phyloP scores from a whole-genome alignment of 2,888 invertebrate species.

The Polydrusus cervinus region DNA sequence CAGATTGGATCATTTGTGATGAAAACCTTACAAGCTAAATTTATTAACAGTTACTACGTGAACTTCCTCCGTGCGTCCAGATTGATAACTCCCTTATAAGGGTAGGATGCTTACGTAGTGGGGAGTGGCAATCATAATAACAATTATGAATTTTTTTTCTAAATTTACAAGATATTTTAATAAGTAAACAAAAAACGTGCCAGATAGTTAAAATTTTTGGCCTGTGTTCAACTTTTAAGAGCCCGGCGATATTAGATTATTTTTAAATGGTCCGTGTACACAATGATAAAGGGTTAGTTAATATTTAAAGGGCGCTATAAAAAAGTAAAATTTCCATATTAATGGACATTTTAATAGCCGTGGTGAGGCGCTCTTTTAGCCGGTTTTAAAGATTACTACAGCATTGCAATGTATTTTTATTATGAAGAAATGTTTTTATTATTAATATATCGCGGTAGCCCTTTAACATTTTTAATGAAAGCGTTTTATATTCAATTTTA shows the following conservation, averaged over 20 bases:
- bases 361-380: constrained; percentile 32
- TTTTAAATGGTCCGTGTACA: constrained; percentile 55
- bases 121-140: too few species aligned
- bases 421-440: not conserved
- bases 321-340: constrained; percentile 52
- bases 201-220: constrained; percentile 52
- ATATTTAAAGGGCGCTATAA: constrained; percentile 47
- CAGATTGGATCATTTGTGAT: too few species aligned
- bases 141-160: not conserved
- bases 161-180: not conserved
- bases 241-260: constrained; percentile 50
- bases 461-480: constrained; percentile 21
- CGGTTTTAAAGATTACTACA: constrained; percentile 20
- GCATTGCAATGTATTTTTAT: constrained; percentile 28
- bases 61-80: too few species aligned
- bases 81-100: too few species aligned
- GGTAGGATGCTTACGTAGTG: too few species aligned
- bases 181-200: constrained; percentile 32
- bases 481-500: constrained; percentile 13
- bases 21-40: too few species aligned
- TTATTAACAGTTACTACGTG: too few species aligned
- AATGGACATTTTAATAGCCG: constrained; percentile 49
- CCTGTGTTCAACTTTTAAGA: constrained; percentile 43
- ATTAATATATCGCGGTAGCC: constrained; percentile 1
- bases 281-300: constrained; percentile 55